phyloP scores from a whole-genome alignment of 1,140 invertebrate genomes.

The Drosophila pectinifera region DNA sequence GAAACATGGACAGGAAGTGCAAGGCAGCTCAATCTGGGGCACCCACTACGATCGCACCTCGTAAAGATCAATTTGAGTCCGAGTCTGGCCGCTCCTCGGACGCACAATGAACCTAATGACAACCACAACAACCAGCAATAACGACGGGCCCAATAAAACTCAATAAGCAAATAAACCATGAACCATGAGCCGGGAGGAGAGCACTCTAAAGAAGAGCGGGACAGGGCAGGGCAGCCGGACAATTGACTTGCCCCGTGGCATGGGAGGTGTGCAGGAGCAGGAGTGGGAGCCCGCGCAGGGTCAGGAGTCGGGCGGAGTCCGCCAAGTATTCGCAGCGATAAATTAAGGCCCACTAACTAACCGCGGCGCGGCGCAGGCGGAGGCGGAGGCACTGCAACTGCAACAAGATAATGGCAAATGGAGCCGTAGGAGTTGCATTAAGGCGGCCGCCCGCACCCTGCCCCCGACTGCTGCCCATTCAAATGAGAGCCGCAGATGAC shows the following conservation, averaged over 20 bases:
- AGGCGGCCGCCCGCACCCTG: slow-evolving; percentile 37
- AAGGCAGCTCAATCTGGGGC: slow-evolving; percentile 19
- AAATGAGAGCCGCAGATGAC: slow-evolving; percentile 4
- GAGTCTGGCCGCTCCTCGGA: slow-evolving; percentile 1
- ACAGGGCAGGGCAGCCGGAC: slow-evolving; percentile 32
- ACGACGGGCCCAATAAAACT: slow-evolving; percentile 67
- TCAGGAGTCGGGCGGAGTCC: too few relatives aligned
- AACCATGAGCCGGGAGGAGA: slow-evolving; percentile 14
- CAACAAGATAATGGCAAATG: slow-evolving; percentile 78
- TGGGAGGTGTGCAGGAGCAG: slow-evolving; percentile 47
- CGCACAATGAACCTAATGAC: slow-evolving; percentile 63
- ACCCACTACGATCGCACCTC: slow-evolving; percentile 24
- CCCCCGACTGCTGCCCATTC: too few relatives aligned
- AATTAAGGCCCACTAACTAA: slow-evolving; percentile 77
- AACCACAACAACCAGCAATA: slow-evolving; percentile 52
- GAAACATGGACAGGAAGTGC: slow-evolving; percentile 61
- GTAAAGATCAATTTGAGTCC: slow-evolving; percentile 58
- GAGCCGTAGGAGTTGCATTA: slow-evolving; percentile 73
- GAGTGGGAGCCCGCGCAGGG: slow-evolving; percentile 8
- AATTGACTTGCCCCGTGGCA: slow-evolving; percentile 81
- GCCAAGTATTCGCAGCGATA: slow-evolving; percentile 62
- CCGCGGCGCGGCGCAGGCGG: slow-evolving; percentile 28
- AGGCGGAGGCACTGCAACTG: slow-evolving; percentile 17
- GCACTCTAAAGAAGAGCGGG: slow-evolving; percentile 20
- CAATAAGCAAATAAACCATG: slow-evolving; percentile 66